These are phyloP conservation scores for Dipodomys spectabilis DNA, from an alignment of 2,113 vertebrate genomes.

Conservation along the genomic window DNA sequence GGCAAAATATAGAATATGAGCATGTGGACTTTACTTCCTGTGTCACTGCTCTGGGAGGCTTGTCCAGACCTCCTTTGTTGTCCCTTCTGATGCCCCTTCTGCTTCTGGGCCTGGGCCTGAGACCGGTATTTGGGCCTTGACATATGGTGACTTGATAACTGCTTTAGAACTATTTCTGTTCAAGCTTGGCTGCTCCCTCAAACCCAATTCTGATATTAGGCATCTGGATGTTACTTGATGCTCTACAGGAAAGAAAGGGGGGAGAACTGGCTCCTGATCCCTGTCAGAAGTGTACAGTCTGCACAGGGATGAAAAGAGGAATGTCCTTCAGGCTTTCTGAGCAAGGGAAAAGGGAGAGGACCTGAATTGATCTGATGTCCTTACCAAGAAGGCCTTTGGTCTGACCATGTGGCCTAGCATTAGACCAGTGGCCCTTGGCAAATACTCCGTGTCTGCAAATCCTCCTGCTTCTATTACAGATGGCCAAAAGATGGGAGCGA, in stretches of 20 bases:
- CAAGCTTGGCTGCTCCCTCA: not conserved
- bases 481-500: too few species aligned
- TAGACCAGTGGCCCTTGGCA: not conserved
- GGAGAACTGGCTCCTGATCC: too few species aligned
- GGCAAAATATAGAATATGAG: too few species aligned
- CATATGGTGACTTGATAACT: not conserved
- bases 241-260: not conserved
- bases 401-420: not conserved
- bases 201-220: not conserved
- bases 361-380: not conserved
- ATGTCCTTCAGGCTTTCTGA: not conserved
- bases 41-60: too few species aligned
- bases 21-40: too few species aligned
- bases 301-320: not conserved
- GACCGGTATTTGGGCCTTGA: too few species aligned
- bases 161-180: constrained; percentile 17
- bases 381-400: not conserved
- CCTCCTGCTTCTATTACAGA: not conserved
- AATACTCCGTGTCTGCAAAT: not conserved
- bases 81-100: too few species aligned
- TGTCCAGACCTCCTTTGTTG: too few species aligned
- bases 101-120: too few species aligned
- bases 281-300: not conserved
- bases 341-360: not conserved
- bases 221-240: not conserved